These are phyloP conservation scores for Melipona bicolor DNA, from an alignment of 2,888 invertebrate species.

Conservation along the genomic window DNA sequence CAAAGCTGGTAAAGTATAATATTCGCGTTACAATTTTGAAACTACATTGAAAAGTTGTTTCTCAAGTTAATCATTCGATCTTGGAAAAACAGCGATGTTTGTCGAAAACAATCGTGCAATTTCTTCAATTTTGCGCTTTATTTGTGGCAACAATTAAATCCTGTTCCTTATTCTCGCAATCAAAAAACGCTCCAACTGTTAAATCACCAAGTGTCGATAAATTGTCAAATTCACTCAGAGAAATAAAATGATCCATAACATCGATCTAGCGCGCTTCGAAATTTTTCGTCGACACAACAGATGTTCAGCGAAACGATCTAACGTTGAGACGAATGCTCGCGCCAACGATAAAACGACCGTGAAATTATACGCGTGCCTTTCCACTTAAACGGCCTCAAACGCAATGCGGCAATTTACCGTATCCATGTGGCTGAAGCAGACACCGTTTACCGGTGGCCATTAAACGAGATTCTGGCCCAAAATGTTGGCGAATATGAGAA, in stretches of 20 bases:
- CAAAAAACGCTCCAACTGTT: not conserved
- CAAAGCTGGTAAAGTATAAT: not conserved
- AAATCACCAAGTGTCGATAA: not conserved
- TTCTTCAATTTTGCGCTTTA: not conserved
- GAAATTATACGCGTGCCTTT: not conserved
- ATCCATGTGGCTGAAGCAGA: not conserved
- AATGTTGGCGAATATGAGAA: conserved; percentile 19
- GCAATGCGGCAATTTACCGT: not conserved
- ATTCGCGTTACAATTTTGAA: not conserved
- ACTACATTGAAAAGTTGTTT: not conserved
- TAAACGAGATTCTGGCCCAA: conserved; percentile 4
- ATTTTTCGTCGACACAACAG: not conserved
- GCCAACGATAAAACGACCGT: not conserved
- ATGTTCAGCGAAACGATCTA: not conserved
- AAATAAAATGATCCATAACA: too few species aligned
- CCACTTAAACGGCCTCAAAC: not conserved
- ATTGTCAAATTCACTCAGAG: too few species aligned
- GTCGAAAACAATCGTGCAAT: too few species aligned
- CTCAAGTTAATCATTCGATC: not conserved
- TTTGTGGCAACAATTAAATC: not conserved
- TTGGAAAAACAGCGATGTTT: not conserved
- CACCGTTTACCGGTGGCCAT: not conserved
- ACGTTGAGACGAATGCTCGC: not conserved
- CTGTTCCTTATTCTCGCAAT: not conserved
- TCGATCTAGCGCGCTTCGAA: not conserved